These are phyloP conservation scores for Uria lomvia DNA, from an alignment of 2,113 vertebrate genomes.

Conservation along the genomic window DNA sequence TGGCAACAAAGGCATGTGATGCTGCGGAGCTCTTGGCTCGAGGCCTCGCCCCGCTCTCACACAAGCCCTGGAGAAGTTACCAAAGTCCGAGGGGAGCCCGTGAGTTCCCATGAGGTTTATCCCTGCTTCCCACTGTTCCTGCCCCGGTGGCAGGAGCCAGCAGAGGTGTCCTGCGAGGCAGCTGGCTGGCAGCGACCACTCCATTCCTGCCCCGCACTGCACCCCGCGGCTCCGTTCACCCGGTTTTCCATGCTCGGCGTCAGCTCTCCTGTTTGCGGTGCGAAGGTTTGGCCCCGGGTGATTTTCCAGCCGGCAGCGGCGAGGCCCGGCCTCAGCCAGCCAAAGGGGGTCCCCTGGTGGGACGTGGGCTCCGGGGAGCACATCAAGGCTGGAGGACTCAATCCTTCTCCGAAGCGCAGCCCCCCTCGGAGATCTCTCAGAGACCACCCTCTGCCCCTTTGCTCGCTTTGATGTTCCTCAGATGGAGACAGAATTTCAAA, in stretches of 20 bases:
- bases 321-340: background rate
- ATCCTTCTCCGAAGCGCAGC: background rate
- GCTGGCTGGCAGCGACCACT: background rate
- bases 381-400: background rate
- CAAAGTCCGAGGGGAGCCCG: background rate
- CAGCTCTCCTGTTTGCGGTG: accelerated
- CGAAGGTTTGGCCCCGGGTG: background rate
- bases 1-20: background rate
- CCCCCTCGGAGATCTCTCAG: background rate
- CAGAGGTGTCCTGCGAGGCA: background rate
- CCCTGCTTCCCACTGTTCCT: background rate
- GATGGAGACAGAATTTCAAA: background rate
- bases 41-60: background rate
- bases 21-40: background rate
- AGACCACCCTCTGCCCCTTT: background rate
- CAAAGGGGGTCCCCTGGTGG: background rate
- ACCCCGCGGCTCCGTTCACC: background rate
- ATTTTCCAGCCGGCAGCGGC: background rate
- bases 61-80: background rate
- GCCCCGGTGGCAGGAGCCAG: background rate
- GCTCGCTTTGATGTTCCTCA: background rate
- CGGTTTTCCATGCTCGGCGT: accelerated
- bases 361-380: background rate
- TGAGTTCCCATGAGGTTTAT: background rate
- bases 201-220: background rate